Conservation (phyloP, 2,797 vertebrate genomes). For the Myotis daubentonii region DNA sequence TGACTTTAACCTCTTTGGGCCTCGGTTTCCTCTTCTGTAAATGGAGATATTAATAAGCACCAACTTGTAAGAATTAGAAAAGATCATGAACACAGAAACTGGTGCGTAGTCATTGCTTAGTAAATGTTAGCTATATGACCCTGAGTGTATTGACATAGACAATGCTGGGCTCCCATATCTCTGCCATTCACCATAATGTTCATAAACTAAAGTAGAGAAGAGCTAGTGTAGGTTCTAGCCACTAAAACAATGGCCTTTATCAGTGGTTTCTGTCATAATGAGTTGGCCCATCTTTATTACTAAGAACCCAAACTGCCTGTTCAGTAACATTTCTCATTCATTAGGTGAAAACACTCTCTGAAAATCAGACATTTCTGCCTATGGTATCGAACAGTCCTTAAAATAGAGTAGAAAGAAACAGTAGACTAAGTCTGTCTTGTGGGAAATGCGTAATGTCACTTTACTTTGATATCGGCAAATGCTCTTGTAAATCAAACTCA, state of each 20-base stretch:
- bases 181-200: background rate
- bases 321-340: conserved; percentile 39
- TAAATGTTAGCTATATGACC: background rate
- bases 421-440: background rate
- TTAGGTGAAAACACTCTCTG: conserved; percentile 10
- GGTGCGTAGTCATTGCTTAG: background rate
- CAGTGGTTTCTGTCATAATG: background rate
- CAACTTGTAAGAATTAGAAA: background rate
- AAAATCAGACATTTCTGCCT: conserved; percentile 7
- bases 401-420: conserved; percentile 40
- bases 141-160: background rate
- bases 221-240: background rate
- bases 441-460: background rate
- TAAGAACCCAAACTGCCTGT: background rate
- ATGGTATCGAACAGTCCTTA: background rate
- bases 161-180: background rate
- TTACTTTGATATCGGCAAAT: background rate
- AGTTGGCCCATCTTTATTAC: background rate
- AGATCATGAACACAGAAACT: background rate
- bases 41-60: background rate
- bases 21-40: conserved; percentile 33
- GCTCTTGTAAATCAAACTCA: conserved; percentile 79
- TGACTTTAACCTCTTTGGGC: background rate
- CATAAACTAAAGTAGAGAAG: background rate
- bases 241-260: background rate